Evolutionary conservation across 2,888 invertebrate genomes (phyloP), one percentile per base, ranked within the genome.

Genomic region (Platycheirus rosarum): DNA sequence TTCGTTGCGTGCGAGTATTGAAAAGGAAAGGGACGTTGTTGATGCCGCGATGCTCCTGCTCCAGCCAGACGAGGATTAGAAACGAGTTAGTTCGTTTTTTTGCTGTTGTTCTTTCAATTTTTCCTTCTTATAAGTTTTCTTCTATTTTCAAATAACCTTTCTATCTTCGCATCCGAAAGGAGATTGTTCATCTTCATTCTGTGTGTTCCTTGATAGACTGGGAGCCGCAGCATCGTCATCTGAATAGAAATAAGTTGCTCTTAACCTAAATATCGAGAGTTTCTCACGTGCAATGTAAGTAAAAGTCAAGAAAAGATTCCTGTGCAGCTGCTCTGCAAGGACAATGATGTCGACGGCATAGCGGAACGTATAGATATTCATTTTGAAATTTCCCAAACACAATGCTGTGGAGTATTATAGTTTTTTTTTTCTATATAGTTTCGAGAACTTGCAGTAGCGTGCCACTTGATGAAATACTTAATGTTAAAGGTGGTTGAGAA

Each of bases 211-310:
- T 53, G 69, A 76, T 70, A 65, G 23, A 76, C 42, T 80, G 65
- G 46, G n/a, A 70, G 46, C 51, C 44, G 55, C 40, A 60, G 65
- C 13, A 44, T 18, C 65, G 49, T 55, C 80, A 65, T 57, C 71
- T 66, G 76, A 80, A 76, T 80, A 66, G 70, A 71, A 76, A 80
- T 76, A 76, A 80, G 80, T 76, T 76, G 65, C 70, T 80, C 76
- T 76, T 76, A 80, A 80, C 76, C 80, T 76, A 70, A 76, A 80
- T 80, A 80, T 80, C 76, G 80, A 80, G 65, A 77, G 80, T 80
- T 80, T 80, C 76, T 80, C 80, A 80, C 76, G 76, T 76, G 49
- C 70, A 23, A 20, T 51, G 46, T 53, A 53, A 48, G 63, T 40
- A 42, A 37, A 60, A 63, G 60, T 68, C 48, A 42, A 32, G 11